A percentile compares a stretch with the other conserved stretches of the same genome.
phyloP scores from a whole-genome alignment of 2,113 vertebrate genomes.

The Grammomys surdaster region DNA sequence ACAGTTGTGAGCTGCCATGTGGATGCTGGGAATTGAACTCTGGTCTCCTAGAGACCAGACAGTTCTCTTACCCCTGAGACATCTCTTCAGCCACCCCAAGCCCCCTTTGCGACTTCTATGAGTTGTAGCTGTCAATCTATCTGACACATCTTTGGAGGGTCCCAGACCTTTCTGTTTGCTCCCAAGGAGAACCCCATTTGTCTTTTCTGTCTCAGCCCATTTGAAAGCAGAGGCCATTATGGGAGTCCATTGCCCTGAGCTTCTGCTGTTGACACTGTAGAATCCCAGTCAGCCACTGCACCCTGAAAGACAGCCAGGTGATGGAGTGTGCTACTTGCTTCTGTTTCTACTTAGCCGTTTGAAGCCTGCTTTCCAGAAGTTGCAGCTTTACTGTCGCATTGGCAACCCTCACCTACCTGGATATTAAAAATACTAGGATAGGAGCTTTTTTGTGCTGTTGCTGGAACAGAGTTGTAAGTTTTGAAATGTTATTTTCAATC shows the following conservation, averaged over 20 bases:
- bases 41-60: background rate
- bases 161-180: background rate
- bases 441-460: background rate
- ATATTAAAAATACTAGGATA: background rate
- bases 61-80: background rate
- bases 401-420: background rate
- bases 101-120: background rate
- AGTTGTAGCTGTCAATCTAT: background rate
- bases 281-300: background rate
- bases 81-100: background rate
- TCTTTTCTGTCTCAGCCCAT: background rate
- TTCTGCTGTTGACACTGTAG: background rate
- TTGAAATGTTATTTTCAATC: background rate
- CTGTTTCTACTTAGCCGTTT: background rate
- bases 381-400: background rate
- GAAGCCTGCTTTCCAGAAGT: background rate
- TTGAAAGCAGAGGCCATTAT: background rate
- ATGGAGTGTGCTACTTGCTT: background rate
- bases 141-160: background rate
- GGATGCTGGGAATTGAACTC: background rate
- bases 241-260: background rate
- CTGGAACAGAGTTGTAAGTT: slow-evolving; percentile 37
- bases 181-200: background rate
- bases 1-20: background rate
- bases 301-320: background rate